These are phyloP conservation scores for Perdita meconis DNA, from an alignment of 2,888 invertebrate genomes.

Conservation along the genomic window DNA sequence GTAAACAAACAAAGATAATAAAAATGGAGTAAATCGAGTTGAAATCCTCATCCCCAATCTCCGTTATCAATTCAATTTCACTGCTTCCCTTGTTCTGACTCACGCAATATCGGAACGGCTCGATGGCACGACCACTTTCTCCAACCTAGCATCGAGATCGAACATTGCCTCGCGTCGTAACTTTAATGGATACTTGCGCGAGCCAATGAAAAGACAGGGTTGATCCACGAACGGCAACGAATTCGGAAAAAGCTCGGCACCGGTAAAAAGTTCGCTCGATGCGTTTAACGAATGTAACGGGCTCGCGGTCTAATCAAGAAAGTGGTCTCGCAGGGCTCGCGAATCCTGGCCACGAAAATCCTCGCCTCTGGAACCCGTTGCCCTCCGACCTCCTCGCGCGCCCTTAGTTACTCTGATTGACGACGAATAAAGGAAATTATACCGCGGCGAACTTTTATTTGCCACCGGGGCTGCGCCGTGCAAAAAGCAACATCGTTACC, in stretches of 20 bases:
- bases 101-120: too few species aligned
- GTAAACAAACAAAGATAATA: too few species aligned
- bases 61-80: too few species aligned
- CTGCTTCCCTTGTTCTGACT: too few species aligned
- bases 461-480: constrained; percentile 1
- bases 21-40: too few species aligned
- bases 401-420: constrained; percentile 60
- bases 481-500: constrained; percentile 63
- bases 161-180: constrained; percentile 30
- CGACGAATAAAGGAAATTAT: constrained; percentile 68
- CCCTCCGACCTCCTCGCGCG: background rate
- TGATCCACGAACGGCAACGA: constrained; percentile 33
- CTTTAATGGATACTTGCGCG: constrained; percentile 25
- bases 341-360: constrained; percentile 54
- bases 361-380: too few species aligned
- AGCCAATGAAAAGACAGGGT: background rate
- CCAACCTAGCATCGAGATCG: constrained; percentile 40
- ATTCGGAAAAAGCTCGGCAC: constrained; percentile 27
- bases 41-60: too few species aligned
- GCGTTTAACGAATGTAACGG: constrained; percentile 71
- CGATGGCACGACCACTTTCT: too few species aligned
- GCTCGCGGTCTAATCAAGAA: constrained; percentile 71
- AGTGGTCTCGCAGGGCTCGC: constrained; percentile 61
- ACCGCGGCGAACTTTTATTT: constrained; percentile 58
- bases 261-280: constrained; percentile 59